Evolutionary conservation across 2,797 vertebrate genomes (phyloP), one percentile per base, ranked within the genome.

Genomic region (Microcaecilia unicolor): DNA sequence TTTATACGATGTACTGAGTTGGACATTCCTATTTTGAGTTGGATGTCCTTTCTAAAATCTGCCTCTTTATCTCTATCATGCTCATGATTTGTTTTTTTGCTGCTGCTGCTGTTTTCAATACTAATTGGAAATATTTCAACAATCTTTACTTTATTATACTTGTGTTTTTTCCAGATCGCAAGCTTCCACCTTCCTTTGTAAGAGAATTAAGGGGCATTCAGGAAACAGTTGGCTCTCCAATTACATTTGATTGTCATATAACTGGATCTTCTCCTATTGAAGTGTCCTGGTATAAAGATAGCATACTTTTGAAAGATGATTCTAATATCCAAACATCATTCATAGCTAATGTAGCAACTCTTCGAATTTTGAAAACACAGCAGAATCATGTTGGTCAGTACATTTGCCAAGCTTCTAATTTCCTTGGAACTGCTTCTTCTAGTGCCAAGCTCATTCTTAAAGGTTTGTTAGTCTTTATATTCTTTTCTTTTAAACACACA

Each of bases 111-210:
- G n/a, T n/a, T n/a, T n/a, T n/a, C n/a, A n/a, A n/a, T n/a, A n/a
- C n/a, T n/a, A n/a, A n/a, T n/a, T n/a, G n/a, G n/a, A n/a, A n/a
- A n/a, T n/a, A n/a, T n/a, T n/a, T n/a, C n/a, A n/a, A n/a, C n/a
- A n/a, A n/a, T n/a, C n/a, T n/a, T n/a, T n/a, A n/a, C n/a, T n/a
- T n/a, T n/a, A n/a, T n/a, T n/a, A n/a, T 60, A 32, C 14, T 64
- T 58, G 36, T 37, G 69, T 38, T 81, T 37, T 38, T 76, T 83
- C 15, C 84, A 98, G 94, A 94, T 49, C 90, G 85, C 63, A 97
- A 95, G 67, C 85, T 92, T 10, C 91, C 91, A 12, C 94, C 94
- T 1, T 86, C 87, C 29, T 96, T 98, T 73, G 86, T 88, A 11
- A 85, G 87, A 65, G 94, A 94, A 66, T 59, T 97, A 38, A 86